These are phyloP conservation scores for Emydura subglobosa DNA, from an alignment of 2,113 vertebrate genomes.

Conservation along the genomic window DNA sequence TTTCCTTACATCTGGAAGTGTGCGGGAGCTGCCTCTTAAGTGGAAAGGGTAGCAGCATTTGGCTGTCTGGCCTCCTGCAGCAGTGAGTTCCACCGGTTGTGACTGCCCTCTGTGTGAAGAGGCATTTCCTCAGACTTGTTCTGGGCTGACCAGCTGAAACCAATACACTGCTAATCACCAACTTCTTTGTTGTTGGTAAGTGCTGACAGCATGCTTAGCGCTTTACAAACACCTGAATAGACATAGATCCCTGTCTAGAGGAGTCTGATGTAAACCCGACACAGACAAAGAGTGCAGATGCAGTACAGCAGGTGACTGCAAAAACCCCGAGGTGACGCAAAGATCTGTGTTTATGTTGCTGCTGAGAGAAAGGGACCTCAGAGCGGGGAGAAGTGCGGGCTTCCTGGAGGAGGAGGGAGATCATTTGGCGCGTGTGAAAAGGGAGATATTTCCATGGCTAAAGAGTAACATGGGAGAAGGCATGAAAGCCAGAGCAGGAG, in stretches of 20 bases:
- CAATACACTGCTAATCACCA: neutral
- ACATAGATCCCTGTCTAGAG: neutral
- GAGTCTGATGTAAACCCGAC: too few relatives aligned
- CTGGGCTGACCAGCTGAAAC: neutral
- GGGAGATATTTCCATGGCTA: fast-evolving
- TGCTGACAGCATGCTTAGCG: neutral
- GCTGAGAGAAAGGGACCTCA: too few relatives aligned
- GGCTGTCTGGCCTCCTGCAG: neutral
- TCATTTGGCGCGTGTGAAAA: fast-evolving
- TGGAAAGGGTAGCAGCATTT: neutral
- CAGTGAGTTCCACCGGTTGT: neutral
- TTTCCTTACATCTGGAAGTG: neutral
- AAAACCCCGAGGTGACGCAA: too few relatives aligned
- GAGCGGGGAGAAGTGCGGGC: neutral
- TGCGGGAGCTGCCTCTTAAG: neutral
- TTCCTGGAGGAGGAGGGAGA: fast-evolving
- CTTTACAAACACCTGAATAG: neutral
- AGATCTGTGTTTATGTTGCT: too few relatives aligned
- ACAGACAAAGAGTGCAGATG: too few relatives aligned
- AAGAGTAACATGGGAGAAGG: fast-evolving
- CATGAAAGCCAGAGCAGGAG: fast-evolving
- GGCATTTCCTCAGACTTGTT: neutral
- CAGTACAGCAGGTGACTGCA: too few relatives aligned
- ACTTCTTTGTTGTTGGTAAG: neutral
- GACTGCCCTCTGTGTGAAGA: neutral